Evolutionary conservation across 2,888 invertebrate genomes (phyloP), one percentile per base, ranked within the genome.

Genomic region (Galerucella pusilla): DNA sequence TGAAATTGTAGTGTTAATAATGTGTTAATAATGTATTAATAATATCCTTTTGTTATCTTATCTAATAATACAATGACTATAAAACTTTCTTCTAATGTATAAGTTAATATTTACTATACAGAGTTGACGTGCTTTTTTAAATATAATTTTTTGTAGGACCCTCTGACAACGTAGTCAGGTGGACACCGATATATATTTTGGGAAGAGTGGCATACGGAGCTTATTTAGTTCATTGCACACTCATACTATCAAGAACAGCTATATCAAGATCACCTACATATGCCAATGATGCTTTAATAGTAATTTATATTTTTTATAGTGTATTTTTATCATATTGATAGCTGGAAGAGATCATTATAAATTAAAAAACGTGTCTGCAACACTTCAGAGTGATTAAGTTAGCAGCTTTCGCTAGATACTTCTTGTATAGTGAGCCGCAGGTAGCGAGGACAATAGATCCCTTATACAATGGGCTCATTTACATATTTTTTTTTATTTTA

Each of bases 221-320:
- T 1, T 82, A 82, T 49, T 25, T 82, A 5, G 78, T 79, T 2
- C 82, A 82, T 64, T 78, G 71, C 46, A 73, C 72, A 11, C 65
- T 81, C 35, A 78, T 82, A 10, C 78, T 81, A n/a, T 77, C 73
- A 63, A 78, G 83, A 60, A 78, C 80, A n/a, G 78, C 80, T 4
- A 68, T 70, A 16, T 73, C 80, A 5, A 78, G 68, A 64, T 57
- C 74, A 49, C 81, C 81, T 2, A 25, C 80, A 12, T 76, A 72
- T 52, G 68, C 81, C 25, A 83, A 81, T 3, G 81, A 84, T 75
- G 74, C 52, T 64, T 71, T 79, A n/a, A 65, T 84, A 71, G 83
- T 83, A 81, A 80, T 16, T 12, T 7, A 52, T n/a, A 35, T 2
- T 16, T 28, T 42, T 28, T 6, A 28, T 10, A 12, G 9, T 42